Percentiles rank a stretch among this genome's conserved stretches.
Evolutionary conservation across 2,888 invertebrate species (phyloP).

Genomic region (Hirtodrosophila cameraria): DNA sequence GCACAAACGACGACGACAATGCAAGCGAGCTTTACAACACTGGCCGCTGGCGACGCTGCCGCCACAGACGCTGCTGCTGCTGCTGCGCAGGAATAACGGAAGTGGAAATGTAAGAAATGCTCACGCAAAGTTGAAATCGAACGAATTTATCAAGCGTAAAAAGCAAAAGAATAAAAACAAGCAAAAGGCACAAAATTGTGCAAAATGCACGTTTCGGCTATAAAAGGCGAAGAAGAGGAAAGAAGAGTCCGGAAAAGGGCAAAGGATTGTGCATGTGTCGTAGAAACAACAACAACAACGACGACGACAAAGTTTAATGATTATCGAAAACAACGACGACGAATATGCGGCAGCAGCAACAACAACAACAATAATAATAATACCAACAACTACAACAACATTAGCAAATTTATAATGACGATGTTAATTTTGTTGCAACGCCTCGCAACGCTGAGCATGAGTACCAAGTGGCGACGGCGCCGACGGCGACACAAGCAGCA

Average conservation of each 20-base stretch:
- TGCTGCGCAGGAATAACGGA: slow-evolving; percentile 49
- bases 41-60: slow-evolving; percentile 27
- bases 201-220: slow-evolving; percentile 75
- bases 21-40: slow-evolving; percentile 42
- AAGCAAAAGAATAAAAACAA: slow-evolving; percentile 36
- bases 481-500: slow-evolving; percentile 67
- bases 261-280: slow-evolving; percentile 30
- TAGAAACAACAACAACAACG: slow-evolving; percentile 19
- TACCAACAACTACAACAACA: slow-evolving; percentile 46
- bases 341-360: slow-evolving; percentile 48
- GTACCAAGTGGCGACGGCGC: slow-evolving; percentile 73
- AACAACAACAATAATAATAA: slow-evolving; percentile 22
- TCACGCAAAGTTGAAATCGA: slow-evolving; percentile 27
- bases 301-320: slow-evolving; percentile 55
- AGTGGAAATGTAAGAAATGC: slow-evolving; percentile 25
- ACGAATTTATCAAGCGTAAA: slow-evolving; percentile 54
- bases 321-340: slow-evolving; percentile 56
- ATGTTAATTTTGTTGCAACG: slow-evolving; percentile 47
- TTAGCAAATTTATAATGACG: slow-evolving; percentile 71
- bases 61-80: slow-evolving; percentile 11
- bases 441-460: slow-evolving; percentile 60
- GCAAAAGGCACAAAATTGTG: slow-evolving; percentile 34
- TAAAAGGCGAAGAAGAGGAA: slow-evolving; percentile 47
- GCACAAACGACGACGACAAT: slow-evolving; percentile 22
- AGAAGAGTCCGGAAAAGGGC: slow-evolving; percentile 13